Conservation (phyloP, 2,888 invertebrate species). For the Andricus curvator region DNA sequence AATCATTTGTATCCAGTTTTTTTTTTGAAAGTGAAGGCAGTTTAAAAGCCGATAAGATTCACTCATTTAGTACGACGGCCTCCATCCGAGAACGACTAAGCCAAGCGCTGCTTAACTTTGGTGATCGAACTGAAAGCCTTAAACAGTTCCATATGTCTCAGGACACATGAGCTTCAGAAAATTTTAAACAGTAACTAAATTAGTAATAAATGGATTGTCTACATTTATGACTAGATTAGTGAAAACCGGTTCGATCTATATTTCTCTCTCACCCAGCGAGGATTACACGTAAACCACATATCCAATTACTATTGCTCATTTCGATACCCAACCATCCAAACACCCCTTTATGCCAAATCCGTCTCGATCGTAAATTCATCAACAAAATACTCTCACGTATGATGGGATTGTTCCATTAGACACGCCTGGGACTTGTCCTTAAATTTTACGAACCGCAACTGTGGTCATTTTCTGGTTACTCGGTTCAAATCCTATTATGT, state of each 20-base stretch:
- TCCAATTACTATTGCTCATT: conserved; percentile 30
- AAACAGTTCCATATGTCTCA: neutral
- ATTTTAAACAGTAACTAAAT: neutral
- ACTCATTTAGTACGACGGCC: too few species aligned
- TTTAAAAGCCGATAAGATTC: too few species aligned
- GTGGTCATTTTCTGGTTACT: conserved; percentile 17
- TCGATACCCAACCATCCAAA: conserved; percentile 34
- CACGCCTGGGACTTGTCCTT: neutral
- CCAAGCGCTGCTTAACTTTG: too few species aligned
- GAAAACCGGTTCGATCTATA: neutral
- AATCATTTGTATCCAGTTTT: too few species aligned
- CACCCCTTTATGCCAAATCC: conserved; percentile 26
- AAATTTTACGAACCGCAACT: conserved; percentile 17
- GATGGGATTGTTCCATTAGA: conserved; percentile 20
- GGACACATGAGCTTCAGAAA: neutral
- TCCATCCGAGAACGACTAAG: too few species aligned
- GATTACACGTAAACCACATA: neutral
- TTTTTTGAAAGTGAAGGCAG: too few species aligned
- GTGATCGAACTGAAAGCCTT: too few species aligned
- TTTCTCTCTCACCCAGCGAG: neutral
- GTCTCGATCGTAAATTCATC: conserved; percentile 7
- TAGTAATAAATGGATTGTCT: neutral
- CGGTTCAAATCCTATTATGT: neutral
- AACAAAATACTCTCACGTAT: conserved; percentile 32
- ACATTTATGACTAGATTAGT: neutral